Evolutionary conservation across 1,140 invertebrate species (phyloP).

Genomic region (Nilaparvata lugens): DNA sequence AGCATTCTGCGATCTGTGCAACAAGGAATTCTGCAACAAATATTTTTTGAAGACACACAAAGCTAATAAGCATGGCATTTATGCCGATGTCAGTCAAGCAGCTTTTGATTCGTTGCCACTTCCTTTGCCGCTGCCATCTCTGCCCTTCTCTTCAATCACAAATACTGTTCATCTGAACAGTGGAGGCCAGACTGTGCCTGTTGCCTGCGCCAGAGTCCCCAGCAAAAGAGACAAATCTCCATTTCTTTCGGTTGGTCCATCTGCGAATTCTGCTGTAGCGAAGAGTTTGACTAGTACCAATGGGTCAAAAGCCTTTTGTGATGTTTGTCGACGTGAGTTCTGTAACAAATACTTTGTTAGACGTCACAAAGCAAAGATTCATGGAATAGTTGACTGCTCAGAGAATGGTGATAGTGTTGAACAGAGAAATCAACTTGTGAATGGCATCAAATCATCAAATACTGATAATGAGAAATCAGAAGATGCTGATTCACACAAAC

Average conservation of each 20-base stretch:
- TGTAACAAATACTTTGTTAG: slow-evolving; percentile 66
- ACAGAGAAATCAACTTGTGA: no score
- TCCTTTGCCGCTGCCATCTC: slow-evolving; percentile 15
- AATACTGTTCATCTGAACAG: no score
- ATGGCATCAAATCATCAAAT: no score
- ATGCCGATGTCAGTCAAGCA: slow-evolving; percentile 40
- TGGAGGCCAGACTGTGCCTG: no score
- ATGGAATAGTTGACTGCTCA: slow-evolving; percentile 36
- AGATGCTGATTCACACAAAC: no score
- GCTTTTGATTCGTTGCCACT: slow-evolving; percentile 12
- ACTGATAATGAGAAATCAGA: no score
- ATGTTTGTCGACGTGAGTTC: slow-evolving; percentile 56
- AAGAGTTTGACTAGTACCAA: slow-evolving; percentile 30
- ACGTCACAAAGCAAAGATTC: slow-evolving; percentile 49
- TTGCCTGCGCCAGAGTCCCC: no score
- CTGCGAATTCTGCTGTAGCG: slow-evolving; percentile 14
- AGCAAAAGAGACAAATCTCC: no score
- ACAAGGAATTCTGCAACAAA: slow-evolving; percentile 99
- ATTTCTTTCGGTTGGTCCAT: no score
- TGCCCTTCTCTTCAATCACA: slow-evolving; percentile 10
- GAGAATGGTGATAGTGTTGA: no score
- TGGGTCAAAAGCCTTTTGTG: slow-evolving; percentile 36
- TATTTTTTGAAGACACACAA: slow-evolving; percentile 98
- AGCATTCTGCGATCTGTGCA: slow-evolving; percentile 93
- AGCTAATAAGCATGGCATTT: slow-evolving; percentile 89